Evolutionary conservation across 2,797 vertebrate genomes (phyloP), one percentile per base, ranked within the genome.

Genomic region (Hyperoplus immaculatus): DNA sequence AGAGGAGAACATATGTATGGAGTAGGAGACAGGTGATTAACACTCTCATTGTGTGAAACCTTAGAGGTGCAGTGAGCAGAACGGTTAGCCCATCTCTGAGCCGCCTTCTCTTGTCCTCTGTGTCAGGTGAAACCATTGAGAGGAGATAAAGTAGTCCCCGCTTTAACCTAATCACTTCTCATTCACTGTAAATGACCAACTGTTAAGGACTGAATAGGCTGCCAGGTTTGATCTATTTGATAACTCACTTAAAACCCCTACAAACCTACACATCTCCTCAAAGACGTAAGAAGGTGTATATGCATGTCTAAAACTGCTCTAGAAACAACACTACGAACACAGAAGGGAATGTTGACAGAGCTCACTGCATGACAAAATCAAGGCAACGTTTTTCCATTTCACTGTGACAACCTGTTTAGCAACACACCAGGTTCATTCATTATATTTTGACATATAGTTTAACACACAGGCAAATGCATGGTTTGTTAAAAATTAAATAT

Each of bases 1-100:
- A 92, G 69, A 95, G 53, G 43, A 75, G 82, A 85, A 91, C 92
- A 92, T 92, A 90, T 94, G 93, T 93, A 87, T 87, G 63, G 85
- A 72, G 88, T 60, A 78, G 84, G 60, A 89, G 75, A 89, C 89
- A 81, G 84, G 86, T 89, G 89, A 93, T 90, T 90, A 90, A 92
- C 78, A 54, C 68, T 76, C 75, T 86, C 79, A 87, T 90, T 62
- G 88, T 83, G 80, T 84, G 91, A 90, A 89, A 94, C 86, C 76
- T 18, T 84, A 94, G 89, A 84, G 65, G 38, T 5, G 55, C 50
- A 15, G 39, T 5, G 49, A 72, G 81, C 53, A 5, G 51, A 88
- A 89, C 81, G 89, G 87, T 90, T 88, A 87, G 84, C 84, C 85
- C 63, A 78, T 82, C 73, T 55, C 77, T 77, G 81, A 88, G 85